These are phyloP conservation scores for Corticium candelabrum DNA, from an alignment of 37 sponge, comb jelly and placozoan genomes.

Conservation along the genomic window DNA sequence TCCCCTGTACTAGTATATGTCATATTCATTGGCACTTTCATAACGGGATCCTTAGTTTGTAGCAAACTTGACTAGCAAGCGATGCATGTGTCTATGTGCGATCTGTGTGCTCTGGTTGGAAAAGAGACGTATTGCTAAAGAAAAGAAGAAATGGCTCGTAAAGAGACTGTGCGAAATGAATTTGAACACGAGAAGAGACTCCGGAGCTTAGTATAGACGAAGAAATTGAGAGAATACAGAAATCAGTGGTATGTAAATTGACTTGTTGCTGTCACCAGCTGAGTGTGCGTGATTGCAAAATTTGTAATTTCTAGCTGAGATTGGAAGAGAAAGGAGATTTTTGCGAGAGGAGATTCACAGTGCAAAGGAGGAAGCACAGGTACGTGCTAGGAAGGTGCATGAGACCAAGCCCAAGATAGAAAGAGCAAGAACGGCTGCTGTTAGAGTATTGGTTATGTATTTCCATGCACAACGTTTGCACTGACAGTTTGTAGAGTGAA, in stretches of 20 bases:
- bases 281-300: conserved; percentile 8
- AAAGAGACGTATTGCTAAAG: conserved; percentile 55
- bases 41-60: no score
- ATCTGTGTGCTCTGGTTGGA: conserved; percentile 59
- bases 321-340: conserved; percentile 25
- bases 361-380: conserved; percentile 76
- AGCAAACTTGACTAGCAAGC: no score
- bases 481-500: no score
- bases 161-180: conserved; percentile 45
- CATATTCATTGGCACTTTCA: no score
- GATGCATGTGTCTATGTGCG: no score
- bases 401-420: conserved; percentile 70
- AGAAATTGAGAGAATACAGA: conserved; percentile 31
- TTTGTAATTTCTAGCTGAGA: conserved; percentile 6
- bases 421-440: conserved; percentile 47
- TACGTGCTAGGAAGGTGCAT: conserved; percentile 48
- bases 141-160: conserved; percentile 62
- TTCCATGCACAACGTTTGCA: no score
- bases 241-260: conserved; percentile 26
- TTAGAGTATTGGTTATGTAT: no score
- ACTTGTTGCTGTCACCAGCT: no score
- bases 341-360: conserved; percentile 47
- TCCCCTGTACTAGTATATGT: no score
- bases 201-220: no score
- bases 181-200: conserved; percentile 47